Conservation (phyloP, 2,888 invertebrate species). For the Leptogaster cylindrica region DNA sequence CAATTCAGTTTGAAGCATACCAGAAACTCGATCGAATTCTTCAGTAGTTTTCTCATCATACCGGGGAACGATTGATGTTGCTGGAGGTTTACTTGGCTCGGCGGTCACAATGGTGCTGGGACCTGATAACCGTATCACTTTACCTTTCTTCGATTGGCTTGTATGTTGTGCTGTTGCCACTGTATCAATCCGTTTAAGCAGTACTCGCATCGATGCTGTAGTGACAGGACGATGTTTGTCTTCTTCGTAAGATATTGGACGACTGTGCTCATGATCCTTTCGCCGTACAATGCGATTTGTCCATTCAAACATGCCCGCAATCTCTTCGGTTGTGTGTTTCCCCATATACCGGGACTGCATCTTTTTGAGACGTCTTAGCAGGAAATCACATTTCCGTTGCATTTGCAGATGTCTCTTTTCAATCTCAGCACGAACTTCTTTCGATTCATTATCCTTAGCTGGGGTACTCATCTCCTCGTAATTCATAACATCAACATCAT, state of each 20-base stretch:
- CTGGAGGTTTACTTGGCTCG: slow-evolving; percentile 47
- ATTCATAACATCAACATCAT: slow-evolving; percentile 50
- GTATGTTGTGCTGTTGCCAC: slow-evolving; percentile 55
- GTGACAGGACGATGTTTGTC: slow-evolving; percentile 62
- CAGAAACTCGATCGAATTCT: slow-evolving; percentile 75
- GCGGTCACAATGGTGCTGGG: neutral
- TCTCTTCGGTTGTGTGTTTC: slow-evolving; percentile 79
- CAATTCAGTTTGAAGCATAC: slow-evolving; percentile 75
- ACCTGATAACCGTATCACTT: neutral
- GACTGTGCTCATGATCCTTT: slow-evolving; percentile 51
- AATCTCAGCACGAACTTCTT: slow-evolving; percentile 55
- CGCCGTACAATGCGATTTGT: slow-evolving; percentile 65
- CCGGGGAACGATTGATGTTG: slow-evolving; percentile 57
- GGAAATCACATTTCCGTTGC: slow-evolving; percentile 73
- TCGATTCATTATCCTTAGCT: slow-evolving; percentile 43
- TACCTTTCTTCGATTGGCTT: slow-evolving; percentile 51
- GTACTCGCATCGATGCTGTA: slow-evolving; percentile 65
- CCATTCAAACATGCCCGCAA: slow-evolving; percentile 76
- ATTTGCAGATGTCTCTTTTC: slow-evolving; percentile 63
- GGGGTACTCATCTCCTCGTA: slow-evolving; percentile 47
- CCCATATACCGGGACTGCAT: slow-evolving; percentile 78
- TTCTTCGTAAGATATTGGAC: slow-evolving; percentile 53
- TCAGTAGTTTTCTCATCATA: slow-evolving; percentile 62
- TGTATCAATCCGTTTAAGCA: slow-evolving; percentile 60
- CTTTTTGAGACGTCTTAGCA: slow-evolving; percentile 76